Conservation (phyloP, 2,113 vertebrate species). For the Anhinga rufa region DNA sequence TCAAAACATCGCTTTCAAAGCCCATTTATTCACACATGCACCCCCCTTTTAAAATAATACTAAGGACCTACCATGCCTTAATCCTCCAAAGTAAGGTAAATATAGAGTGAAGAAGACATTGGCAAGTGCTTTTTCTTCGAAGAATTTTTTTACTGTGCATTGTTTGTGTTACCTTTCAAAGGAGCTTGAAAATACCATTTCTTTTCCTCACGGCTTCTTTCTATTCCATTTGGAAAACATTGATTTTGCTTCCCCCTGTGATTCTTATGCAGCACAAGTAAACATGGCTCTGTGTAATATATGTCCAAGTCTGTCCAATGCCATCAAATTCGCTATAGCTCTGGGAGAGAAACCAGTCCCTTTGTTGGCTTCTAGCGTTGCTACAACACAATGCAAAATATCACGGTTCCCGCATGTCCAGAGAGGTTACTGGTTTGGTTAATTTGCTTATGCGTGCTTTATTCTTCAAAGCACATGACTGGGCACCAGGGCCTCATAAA, state of each 20-base stretch:
- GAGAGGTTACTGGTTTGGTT: neutral
- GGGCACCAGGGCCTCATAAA: neutral
- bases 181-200: slow-evolving; percentile 47
- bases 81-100: neutral
- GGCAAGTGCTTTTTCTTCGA: neutral
- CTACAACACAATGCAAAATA: neutral
- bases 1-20: slow-evolving; percentile 1
- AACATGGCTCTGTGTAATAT: slow-evolving; percentile 60
- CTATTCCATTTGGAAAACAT: slow-evolving; percentile 60
- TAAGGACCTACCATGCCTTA: neutral
- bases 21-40: neutral
- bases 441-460: neutral
- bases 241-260: slow-evolving; percentile 35
- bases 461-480: neutral
- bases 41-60: neutral
- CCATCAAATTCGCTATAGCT: slow-evolving; percentile 44
- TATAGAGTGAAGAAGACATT: neutral
- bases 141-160: neutral
- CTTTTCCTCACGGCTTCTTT: slow-evolving; percentile 32
- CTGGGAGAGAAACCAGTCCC: neutral
- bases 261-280: slow-evolving; percentile 54
- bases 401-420: neutral
- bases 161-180: slow-evolving; percentile 57
- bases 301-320: slow-evolving; percentile 25
- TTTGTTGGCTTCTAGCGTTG: neutral